phyloP scores from a whole-genome alignment of 2,797 vertebrate genomes.

The Myotis myotis region DNA sequence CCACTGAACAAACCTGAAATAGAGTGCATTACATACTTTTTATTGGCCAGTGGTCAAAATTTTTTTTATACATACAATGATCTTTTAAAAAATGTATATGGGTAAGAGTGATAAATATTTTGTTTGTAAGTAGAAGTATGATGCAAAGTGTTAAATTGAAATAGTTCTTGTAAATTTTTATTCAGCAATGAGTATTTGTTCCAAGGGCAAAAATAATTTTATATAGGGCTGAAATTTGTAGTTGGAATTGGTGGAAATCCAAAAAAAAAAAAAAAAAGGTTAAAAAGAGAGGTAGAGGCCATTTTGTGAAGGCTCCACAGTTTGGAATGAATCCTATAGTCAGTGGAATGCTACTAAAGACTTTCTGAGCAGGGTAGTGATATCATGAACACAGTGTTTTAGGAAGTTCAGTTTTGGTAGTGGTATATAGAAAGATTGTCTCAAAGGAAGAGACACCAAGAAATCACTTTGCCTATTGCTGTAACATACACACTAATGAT shows the following conservation, averaged over 20 bases:
- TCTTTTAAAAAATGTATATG: too few relatives aligned
- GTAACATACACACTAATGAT: neutral
- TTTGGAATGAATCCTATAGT: neutral
- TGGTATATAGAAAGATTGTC: neutral
- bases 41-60: neutral
- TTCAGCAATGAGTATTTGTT: neutral
- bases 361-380: neutral
- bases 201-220: neutral
- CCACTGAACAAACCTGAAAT: neutral
- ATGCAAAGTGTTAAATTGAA: neutral
- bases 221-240: neutral
- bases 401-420: neutral
- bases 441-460: neutral
- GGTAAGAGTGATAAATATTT: too few relatives aligned
- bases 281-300: neutral
- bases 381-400: neutral
- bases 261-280: neutral
- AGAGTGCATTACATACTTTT: neutral
- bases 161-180: constrained; percentile 22
- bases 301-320: neutral
- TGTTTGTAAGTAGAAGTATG: neutral
- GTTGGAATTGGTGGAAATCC: neutral
- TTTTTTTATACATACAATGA: neutral
- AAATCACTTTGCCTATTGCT: neutral
- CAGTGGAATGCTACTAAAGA: neutral